Conservation (phyloP, 2,888 invertebrate genomes). For the Poecilobothrus nobilitatus region DNA sequence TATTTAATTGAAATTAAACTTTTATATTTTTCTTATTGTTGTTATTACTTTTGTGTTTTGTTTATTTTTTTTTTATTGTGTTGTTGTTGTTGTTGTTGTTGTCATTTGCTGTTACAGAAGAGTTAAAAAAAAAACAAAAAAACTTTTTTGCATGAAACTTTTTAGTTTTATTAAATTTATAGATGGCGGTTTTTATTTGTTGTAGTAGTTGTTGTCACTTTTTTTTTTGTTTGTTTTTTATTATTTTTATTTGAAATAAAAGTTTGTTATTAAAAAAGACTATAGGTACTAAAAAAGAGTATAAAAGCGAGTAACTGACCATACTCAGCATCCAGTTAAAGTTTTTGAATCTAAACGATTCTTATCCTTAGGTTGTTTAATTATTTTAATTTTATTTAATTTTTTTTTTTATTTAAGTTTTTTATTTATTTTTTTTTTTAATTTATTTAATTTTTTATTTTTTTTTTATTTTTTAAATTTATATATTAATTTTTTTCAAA, state of each 20-base stretch:
- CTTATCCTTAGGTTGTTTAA: constrained; percentile 36
- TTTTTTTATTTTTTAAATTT: no score
- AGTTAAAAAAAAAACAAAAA: no score
- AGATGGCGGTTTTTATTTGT: constrained; percentile 13
- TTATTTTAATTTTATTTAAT: constrained; percentile 25
- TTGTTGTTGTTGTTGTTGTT: no score
- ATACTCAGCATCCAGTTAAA: constrained; percentile 46
- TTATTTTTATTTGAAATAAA: constrained; percentile 25
- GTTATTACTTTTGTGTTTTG: constrained; percentile 12
- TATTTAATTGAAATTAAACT: no score
- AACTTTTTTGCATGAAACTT: background rate
- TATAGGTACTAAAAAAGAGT: constrained; percentile 27
- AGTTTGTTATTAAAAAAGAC: constrained; percentile 3
- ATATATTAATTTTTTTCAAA: no score
- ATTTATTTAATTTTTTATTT: background rate
- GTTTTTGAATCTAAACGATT: constrained; percentile 45
- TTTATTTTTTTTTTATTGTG: background rate
- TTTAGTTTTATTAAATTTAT: background rate
- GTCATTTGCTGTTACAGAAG: background rate
- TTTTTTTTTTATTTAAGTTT: constrained; percentile 48
- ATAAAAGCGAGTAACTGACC: constrained; percentile 45
- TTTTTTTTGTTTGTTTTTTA: background rate
- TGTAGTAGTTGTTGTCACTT: background rate
- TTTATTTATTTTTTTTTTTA: constrained; percentile 9
- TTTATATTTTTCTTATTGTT: no score